A percentile compares a stretch with the other conserved stretches of the same genome.
Evolutionary conservation across 1,140 invertebrate species (phyloP).

Genomic region (Melipona quadrifasciata): DNA sequence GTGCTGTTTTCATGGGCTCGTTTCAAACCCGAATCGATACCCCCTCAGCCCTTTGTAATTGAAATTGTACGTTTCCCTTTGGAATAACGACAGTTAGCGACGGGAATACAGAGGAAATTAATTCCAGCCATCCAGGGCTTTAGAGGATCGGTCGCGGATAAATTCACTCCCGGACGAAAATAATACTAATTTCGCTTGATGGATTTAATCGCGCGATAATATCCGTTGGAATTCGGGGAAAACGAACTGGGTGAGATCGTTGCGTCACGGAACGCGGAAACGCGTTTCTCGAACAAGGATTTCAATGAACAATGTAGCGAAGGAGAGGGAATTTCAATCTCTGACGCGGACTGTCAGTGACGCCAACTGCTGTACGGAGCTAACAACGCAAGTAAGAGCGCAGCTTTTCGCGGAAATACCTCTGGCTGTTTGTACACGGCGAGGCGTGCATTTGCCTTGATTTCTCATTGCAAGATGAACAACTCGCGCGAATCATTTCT

Average conservation of each 20-base stretch:
- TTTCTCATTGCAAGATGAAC: background rate
- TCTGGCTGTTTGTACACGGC: background rate
- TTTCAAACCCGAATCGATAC: conserved; percentile 2
- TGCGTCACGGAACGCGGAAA: too few species aligned
- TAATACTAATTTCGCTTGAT: background rate
- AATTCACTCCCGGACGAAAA: background rate
- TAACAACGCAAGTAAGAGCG: background rate
- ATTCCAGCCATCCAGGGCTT: background rate
- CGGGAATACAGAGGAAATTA: background rate
- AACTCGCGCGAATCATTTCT: background rate
- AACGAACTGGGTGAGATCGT: background rate
- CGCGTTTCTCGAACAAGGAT: background rate
- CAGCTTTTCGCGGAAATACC: background rate
- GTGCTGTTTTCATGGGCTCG: background rate
- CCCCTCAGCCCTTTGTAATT: background rate
- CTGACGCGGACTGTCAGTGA: background rate
- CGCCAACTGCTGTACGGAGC: background rate
- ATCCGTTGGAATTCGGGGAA: too few species aligned
- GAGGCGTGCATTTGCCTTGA: background rate
- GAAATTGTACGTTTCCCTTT: background rate
- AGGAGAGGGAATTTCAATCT: background rate
- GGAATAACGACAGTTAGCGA: background rate
- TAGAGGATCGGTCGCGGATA: too few species aligned
- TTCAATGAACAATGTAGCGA: background rate
- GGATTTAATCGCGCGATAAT: background rate